Conservation (phyloP, 1,140 invertebrate genomes). For the Bombus waltoni region DNA sequence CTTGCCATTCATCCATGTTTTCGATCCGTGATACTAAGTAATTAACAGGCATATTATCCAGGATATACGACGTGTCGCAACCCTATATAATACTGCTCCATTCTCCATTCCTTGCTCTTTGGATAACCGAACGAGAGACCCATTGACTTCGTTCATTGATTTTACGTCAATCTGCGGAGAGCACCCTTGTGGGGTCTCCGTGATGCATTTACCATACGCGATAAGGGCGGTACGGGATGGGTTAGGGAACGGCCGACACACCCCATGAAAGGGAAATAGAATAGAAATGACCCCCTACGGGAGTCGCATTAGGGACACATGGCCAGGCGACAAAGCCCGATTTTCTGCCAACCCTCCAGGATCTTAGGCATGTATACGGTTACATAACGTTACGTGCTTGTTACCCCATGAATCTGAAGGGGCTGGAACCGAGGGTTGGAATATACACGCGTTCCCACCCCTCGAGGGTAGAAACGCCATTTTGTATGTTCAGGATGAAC, state of each 20-base stretch:
- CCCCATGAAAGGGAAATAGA: constrained; percentile 81
- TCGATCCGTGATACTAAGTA: constrained; percentile 33
- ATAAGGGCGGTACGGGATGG: constrained; percentile 72
- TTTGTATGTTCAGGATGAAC: constrained; percentile 66
- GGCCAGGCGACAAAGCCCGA: constrained; percentile 80
- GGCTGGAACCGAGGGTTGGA: constrained; percentile 73
- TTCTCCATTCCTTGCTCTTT: constrained; percentile 28
- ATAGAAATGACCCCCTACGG: constrained; percentile 83
- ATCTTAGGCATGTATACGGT: constrained; percentile 80
- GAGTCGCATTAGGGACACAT: constrained; percentile 82
- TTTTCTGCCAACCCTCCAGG: constrained; percentile 73
- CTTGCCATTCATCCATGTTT: constrained; percentile 3
- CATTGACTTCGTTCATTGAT: constrained; percentile 83
- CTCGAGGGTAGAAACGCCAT: constrained; percentile 72
- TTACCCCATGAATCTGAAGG: constrained; percentile 67
- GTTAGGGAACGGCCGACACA: constrained; percentile 74
- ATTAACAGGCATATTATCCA: constrained; percentile 65
- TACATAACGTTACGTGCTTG: constrained; percentile 77
- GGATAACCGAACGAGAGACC: constrained; percentile 67
- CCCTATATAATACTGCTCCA: constrained; percentile 54
- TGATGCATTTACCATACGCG: constrained; percentile 82
- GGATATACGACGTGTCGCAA: constrained; percentile 45
- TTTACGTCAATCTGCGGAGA: constrained; percentile 82
- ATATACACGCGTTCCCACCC: constrained; percentile 72
- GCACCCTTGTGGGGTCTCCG: constrained; percentile 79